A percentile compares a stretch with the other conserved stretches of the same genome.
Conservation (phyloP, 2,888 invertebrate genomes). For the Ceriagrion tenellum region DNA sequence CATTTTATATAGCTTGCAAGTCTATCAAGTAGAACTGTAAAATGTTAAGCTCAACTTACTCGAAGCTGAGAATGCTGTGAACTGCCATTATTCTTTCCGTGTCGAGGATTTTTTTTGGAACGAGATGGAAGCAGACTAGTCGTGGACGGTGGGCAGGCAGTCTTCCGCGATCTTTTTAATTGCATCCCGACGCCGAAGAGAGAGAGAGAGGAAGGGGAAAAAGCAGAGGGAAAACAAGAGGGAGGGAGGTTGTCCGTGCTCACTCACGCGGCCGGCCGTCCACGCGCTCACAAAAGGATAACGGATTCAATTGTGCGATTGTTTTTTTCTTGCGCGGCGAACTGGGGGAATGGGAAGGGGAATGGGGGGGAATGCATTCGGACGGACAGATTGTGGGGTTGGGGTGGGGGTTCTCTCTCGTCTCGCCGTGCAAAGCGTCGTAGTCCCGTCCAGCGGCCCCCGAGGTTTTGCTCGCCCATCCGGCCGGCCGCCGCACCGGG, state of each 20-base stretch:
- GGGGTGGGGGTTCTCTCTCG: no score
- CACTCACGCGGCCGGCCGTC: neutral
- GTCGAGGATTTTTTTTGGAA: neutral
- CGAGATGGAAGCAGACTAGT: neutral
- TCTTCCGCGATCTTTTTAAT: neutral
- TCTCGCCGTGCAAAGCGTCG: no score
- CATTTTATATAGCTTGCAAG: no score
- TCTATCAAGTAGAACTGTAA: no score
- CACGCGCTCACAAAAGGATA: neutral
- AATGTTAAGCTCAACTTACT: no score
- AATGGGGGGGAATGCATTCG: no score
- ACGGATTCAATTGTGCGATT: constrained; percentile 3
- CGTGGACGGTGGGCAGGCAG: neutral
- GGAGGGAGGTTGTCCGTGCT: neutral
- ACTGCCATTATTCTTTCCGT: no score
- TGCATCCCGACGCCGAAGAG: neutral
- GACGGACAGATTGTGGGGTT: no score
- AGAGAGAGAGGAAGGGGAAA: neutral
- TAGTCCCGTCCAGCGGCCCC: no score
- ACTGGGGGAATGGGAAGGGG: no score
- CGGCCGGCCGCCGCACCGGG: neutral
- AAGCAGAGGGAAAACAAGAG: neutral
- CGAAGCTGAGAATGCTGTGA: no score
- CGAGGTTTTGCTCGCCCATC: no score
- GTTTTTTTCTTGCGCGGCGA: neutral